Base-by-base conservation (phyloP, 2,888 invertebrate genomes). In the Parnassius mnemosyne region DNA sequence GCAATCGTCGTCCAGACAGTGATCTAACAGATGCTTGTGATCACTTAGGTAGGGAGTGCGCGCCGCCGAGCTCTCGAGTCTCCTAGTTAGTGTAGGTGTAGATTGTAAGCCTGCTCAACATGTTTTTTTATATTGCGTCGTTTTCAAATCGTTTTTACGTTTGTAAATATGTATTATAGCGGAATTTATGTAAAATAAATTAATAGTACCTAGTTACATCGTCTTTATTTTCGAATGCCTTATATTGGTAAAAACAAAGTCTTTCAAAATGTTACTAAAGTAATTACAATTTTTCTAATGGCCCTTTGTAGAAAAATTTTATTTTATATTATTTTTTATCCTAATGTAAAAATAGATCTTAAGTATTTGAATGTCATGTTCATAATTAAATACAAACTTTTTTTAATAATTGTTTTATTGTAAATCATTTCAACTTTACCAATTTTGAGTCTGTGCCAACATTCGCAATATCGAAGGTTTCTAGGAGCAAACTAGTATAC, bases 81-180 rank as follows among this genome's bases (percentile, higher is more conserved):
- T 42, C 44, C 7, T 54, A 66, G 62, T 65, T 64, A 63, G 59
- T 59, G 59, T 65, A 63, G 52, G 52, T 43, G 62, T 63, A 60
- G 65, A 66, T 61, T 46, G 66, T 60, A 65, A 70, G 65, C 69
- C 71, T 74, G 88, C 87, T 87, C 89, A 87, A 89, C 84, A 87
- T 87, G n/a, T 88, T 87, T 43, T 75, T 87, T 81, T 86, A 78
- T 75, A 82, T 80, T 80, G 86, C 87, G 85, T 87, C 83, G 84
- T 81, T 84, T 81, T 85, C 75, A 77, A 85, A 87, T 89, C 82
- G 85, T 89, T 89, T 85, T 79, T 89, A 90, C 81, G 81, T 89
- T 89, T 91, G 91, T 91, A 92, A 89, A 91, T 91, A 89, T 91
- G 90, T 90, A 91, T 90, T 81, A 89, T 90, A 91, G 89, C 87